Percentiles rank a stretch among this genome's conserved stretches.
Conservation (phyloP, 1,140 invertebrate genomes). For the Panulirus ornatus region DNA sequence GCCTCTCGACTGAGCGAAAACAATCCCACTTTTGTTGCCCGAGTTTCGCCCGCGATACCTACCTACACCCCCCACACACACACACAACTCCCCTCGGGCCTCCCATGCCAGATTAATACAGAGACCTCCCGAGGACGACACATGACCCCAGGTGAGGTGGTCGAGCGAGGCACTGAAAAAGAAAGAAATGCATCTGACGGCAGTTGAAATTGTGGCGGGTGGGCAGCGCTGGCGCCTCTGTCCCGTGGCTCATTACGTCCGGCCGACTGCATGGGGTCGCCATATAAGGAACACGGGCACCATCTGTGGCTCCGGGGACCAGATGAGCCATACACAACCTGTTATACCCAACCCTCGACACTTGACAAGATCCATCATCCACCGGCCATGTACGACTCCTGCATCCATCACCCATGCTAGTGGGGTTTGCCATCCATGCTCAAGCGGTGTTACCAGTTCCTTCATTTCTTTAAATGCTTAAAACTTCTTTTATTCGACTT, state of each 20-base stretch:
- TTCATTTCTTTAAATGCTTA: no score
- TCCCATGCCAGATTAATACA: not conserved
- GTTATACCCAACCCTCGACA: not conserved
- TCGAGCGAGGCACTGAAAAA: not conserved
- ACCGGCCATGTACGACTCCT: not conserved
- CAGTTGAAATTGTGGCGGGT: not conserved
- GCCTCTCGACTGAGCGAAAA: not conserved
- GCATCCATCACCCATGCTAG: not conserved
- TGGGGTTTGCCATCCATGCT: not conserved
- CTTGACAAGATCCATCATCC: not conserved
- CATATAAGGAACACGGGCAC: not conserved
- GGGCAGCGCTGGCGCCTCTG: not conserved
- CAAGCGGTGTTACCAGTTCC: not conserved
- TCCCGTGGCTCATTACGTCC: not conserved
- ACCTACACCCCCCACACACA: not conserved
- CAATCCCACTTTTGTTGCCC: not conserved
- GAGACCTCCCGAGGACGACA: not conserved
- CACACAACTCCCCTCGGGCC: not conserved
- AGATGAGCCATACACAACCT: not conserved
- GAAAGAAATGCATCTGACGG: slow-evolving; percentile 3
- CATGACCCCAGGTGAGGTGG: not conserved
- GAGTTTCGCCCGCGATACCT: no score
- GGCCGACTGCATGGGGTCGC: not conserved
- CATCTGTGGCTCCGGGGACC: not conserved
- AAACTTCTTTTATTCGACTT: no score